phyloP scores from a whole-genome alignment of 1,140 invertebrate genomes.

The Macrobrachium rosenbergii region DNA sequence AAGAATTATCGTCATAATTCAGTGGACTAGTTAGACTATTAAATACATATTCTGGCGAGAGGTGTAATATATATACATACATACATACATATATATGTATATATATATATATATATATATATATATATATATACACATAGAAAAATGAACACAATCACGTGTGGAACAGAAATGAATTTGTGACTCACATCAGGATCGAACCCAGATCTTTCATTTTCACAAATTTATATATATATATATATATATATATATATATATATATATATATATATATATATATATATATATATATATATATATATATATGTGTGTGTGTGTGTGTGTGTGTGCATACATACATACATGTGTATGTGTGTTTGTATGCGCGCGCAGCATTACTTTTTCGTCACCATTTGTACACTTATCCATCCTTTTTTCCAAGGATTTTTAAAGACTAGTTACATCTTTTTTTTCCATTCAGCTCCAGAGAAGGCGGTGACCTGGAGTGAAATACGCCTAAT shows the following conservation, averaged over 20 bases:
- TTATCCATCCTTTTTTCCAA: background rate
- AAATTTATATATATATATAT: background rate
- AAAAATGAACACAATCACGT: too few relatives aligned
- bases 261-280: background rate
- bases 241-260: slow-evolving; percentile 7
- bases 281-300: background rate
- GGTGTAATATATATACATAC: background rate
- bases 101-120: background rate
- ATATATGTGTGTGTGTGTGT: background rate
- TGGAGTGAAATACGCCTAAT: too few relatives aligned
- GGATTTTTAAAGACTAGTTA: too few relatives aligned
- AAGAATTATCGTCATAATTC: too few relatives aligned
- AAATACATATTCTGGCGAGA: too few relatives aligned
- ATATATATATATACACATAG: too few relatives aligned
- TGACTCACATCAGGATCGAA: too few relatives aligned
- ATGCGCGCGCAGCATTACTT: background rate
- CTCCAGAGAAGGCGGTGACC: too few relatives aligned
- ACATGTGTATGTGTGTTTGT: background rate
- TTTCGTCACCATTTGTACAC: background rate
- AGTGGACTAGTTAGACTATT: too few relatives aligned
- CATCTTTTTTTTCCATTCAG: too few relatives aligned
- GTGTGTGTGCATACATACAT: background rate
- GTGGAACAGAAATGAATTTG: too few relatives aligned
- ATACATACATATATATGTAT: background rate
- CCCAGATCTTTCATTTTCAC: too few relatives aligned